These are phyloP conservation scores for Muntiacus muntjak DNA, from an alignment of 2,113 vertebrate species.

Conservation along the genomic window DNA sequence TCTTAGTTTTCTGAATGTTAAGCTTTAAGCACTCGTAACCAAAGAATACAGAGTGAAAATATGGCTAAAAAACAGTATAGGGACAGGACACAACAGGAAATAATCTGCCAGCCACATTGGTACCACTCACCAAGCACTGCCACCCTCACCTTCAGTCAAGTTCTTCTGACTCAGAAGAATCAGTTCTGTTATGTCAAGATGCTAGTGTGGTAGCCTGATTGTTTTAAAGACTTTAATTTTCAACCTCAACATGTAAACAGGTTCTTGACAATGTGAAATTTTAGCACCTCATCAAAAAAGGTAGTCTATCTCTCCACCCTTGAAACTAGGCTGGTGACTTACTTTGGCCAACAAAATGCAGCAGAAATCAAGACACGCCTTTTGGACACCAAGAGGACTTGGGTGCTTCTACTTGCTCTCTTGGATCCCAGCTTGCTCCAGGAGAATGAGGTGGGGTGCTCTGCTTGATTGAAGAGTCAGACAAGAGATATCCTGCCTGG, in stretches of 20 bases:
- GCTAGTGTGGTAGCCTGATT: no score
- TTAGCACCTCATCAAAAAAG: not conserved
- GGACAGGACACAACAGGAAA: not conserved
- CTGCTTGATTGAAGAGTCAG: not conserved
- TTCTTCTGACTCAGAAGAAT: not conserved
- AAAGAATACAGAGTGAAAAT: not conserved
- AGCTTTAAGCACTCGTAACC: not conserved
- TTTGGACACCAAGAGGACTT: not conserved
- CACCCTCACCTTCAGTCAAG: no score
- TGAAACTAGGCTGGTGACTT: not conserved
- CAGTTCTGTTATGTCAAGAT: not conserved
- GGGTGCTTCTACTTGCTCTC: not conserved
- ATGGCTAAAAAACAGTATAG: not conserved
- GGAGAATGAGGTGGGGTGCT: not conserved
- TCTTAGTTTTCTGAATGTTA: no score
- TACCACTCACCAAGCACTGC: not conserved
- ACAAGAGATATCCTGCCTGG: not conserved
- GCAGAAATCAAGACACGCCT: not conserved
- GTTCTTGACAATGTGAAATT: not conserved
- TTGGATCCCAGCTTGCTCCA: not conserved
- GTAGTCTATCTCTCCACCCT: not conserved
- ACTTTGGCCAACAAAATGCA: not conserved
- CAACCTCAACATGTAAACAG: not conserved
- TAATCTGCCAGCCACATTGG: not conserved
- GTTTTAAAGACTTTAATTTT: not conserved